phyloP scores from a whole-genome alignment of 2,113 vertebrate species.

The Brachirus orientalis region DNA sequence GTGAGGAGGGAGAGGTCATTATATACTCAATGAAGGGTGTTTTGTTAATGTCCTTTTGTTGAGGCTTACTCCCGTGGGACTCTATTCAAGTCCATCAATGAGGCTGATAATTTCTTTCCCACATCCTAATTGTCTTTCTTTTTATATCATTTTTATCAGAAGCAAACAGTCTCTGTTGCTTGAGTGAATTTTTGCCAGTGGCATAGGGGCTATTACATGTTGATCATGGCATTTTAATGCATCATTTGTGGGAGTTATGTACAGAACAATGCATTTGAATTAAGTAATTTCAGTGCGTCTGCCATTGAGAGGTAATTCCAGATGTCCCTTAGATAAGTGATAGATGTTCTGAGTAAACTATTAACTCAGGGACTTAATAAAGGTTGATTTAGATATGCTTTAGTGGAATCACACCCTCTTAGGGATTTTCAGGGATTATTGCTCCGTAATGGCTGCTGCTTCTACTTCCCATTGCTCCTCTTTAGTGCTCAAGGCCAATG shows the following conservation, averaged over 20 bases:
- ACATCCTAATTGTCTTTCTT: constrained; percentile 64
- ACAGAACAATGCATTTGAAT: constrained; percentile 41
- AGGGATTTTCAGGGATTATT: constrained; percentile 38
- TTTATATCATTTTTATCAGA: constrained; percentile 68
- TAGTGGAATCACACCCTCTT: constrained; percentile 21
- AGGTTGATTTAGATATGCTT: constrained; percentile 31
- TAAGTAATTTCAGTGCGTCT: constrained; percentile 37
- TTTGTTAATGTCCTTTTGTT: constrained; percentile 64
- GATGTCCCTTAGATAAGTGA: constrained; percentile 46
- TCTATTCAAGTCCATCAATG: constrained; percentile 59
- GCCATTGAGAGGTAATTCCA: constrained; percentile 31
- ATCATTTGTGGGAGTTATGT: constrained; percentile 57
- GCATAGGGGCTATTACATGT: constrained; percentile 52
- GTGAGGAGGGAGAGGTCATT: constrained; percentile 30
- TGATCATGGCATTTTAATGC: constrained; percentile 58
- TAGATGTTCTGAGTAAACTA: constrained; percentile 38
- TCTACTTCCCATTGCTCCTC: constrained; percentile 20
- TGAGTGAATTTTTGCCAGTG: constrained; percentile 39
- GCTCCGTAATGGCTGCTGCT: constrained; percentile 26
- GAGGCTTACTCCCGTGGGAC: constrained; percentile 56
- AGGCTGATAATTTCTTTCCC: constrained; percentile 61
- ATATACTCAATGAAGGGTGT: constrained; percentile 61
- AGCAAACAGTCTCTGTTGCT: constrained; percentile 46
- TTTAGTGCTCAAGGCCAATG: constrained; percentile 46
- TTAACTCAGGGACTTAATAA: constrained; percentile 32